Evolutionary conservation across 2,888 invertebrate species (phyloP), one percentile per base, ranked within the genome.

Genomic region (Parapristionchus giblindavisi): DNA sequence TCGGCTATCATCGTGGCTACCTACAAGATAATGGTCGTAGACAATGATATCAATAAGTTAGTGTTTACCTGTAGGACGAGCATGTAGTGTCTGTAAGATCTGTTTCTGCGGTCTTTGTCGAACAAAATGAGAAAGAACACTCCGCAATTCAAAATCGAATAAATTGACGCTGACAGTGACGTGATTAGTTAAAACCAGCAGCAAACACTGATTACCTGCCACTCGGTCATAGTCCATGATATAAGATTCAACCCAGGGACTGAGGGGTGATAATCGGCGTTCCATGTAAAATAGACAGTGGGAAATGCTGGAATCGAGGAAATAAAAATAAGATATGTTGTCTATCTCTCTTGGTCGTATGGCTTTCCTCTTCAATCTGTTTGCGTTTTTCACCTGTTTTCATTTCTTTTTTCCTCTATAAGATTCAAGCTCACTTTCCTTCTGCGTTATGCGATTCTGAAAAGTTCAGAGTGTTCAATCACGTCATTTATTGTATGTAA

Each of bases 21-120:
- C 63, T 65, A 27, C 32, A 14, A 11, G 4, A 36, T 27, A 17
- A 43, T 17, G 43, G 11, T 43, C 17, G 8, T 17, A 14, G 11
- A 8, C 43, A 43, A 14, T 43, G 43, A 17, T 43, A 43, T 43
- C 43, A 14, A 38, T 5, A n/a, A 61, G 5, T 60, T 8, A 17
- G 8, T 17, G 36, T 3, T 61, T 21, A 65, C 63, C 43, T 65
- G 63, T 24, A 65, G 17, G 36, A 65, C 27, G 29, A 65, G 63
- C 63, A 65, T 65, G 43, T 65, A 65, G 40, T 65, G 63, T 43
- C 63, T 27, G n/a, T 65, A 65, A 21, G 48, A 17, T 17, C 43
- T 65, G n/a, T 65, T 65, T 43, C 32, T 65, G 24, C 43, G 27
- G 29, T 65, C 63, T 43, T 65, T 65, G 63, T 65, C 63, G 17